These are phyloP conservation scores for western clawed frog (Xenopus tropicalis) DNA, from an alignment of 2,113 vertebrate genomes.

Conservation along the genomic window DNA sequence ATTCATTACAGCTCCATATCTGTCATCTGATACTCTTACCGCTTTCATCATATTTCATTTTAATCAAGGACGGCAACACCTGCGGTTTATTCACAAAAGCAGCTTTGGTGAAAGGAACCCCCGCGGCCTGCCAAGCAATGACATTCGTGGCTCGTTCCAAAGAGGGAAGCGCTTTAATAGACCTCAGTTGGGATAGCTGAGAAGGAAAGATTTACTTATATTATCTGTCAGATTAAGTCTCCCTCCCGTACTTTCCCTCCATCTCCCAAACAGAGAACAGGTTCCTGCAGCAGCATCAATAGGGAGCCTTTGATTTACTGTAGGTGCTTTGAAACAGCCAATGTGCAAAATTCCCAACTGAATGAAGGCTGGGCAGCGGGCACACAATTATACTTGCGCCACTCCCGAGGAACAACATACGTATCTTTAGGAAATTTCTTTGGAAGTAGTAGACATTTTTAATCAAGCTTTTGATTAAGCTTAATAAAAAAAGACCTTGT, in stretches of 20 bases:
- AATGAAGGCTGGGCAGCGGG: too few relatives aligned
- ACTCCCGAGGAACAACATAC: too few relatives aligned
- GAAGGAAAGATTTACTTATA: conserved; percentile 63
- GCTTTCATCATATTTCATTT: conserved; percentile 74
- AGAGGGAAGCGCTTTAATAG: conserved; percentile 64
- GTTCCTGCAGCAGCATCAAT: neutral
- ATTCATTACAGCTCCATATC: conserved; percentile 64
- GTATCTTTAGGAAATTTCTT: too few relatives aligned
- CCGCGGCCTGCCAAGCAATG: conserved; percentile 73
- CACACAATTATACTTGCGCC: too few relatives aligned
- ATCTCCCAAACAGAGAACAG: neutral
- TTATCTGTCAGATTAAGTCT: conserved; percentile 66
- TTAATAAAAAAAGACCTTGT: too few relatives aligned
- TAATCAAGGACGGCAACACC: conserved; percentile 74
- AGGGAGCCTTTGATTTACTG: neutral
- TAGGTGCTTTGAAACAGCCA: too few relatives aligned
- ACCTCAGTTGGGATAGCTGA: conserved; percentile 61
- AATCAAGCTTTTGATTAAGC: too few relatives aligned
- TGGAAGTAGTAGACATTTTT: too few relatives aligned
- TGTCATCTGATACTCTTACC: conserved; percentile 66
- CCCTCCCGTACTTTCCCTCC: too few relatives aligned
- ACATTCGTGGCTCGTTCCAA: conserved; percentile 70
- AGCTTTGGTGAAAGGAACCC: conserved; percentile 70
- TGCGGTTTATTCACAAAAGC: conserved; percentile 72
- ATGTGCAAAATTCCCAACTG: too few relatives aligned